Evolutionary conservation across 2,888 invertebrate genomes (phyloP), one percentile per base, ranked within the genome.

Genomic region (Lepidocyrtinus sp.): DNA sequence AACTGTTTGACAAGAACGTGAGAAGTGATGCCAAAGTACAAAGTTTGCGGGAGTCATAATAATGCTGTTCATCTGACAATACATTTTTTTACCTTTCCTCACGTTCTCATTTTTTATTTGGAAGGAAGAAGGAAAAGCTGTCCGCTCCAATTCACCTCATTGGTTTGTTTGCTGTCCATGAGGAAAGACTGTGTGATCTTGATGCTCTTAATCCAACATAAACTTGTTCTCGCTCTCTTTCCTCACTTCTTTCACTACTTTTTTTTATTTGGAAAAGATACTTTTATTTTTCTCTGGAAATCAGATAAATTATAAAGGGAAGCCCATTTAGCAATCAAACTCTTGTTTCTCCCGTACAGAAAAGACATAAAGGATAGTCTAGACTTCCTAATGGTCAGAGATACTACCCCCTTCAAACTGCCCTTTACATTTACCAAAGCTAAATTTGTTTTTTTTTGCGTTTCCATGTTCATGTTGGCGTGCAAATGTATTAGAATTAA

Each of bases 121-220:
- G 27, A 27, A 5, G 36, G 27, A 21, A 9, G 22, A 64, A 36
- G 50, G 27, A 75, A 46, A 67, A 61, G 75, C 46, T 73, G 78
- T 79, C 78, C 78, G 78, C 78, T 79, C 78, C 78, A 79, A 73
- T 79, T 79, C 78, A 79, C 73, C 78, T 73, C 78, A 73, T 79
- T 73, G 78, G 68, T 68, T 79, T 79, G 78, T 73, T 79, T 79
- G 78, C 73, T 73, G 78, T 73, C 73, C 63, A 70, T 71, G 36
- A 59, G 22, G 22, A 36, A 71, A 9, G 50, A 62, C 45, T n/a
- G 24, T 21, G 55, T 22, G 46, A 74, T 59, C 59, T 59, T 25
- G 69, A 73, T 79, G 78, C 27, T 75, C 72, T 71, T 78, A 78
- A 78, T 78, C 77, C 77, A 78, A 78, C 72, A 65, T 71, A 72